Evolutionary conservation across 2,113 vertebrate genomes (phyloP), one percentile per base, ranked within the genome.

Genomic region (Gymnogyps californianus): DNA sequence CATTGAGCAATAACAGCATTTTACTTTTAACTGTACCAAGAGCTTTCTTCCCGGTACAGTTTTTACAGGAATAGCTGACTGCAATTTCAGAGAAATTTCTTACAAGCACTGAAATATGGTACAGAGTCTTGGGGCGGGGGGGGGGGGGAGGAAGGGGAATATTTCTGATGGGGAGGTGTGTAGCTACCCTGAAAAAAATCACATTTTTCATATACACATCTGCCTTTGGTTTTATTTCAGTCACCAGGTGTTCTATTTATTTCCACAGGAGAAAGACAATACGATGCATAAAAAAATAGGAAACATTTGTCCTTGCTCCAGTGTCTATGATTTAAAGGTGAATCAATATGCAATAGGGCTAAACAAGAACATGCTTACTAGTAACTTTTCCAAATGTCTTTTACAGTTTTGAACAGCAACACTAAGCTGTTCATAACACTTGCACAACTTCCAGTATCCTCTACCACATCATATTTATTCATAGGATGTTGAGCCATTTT

Each of bases 401-500:
- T 80, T 91, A 83, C 59, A 90, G 54, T 93, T 96, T 96, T 91
- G 61, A 87, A 74, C 46, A 81, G 76, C 26, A 40, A 76, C 58
- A 66, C 46, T 93, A 93, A 91, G n/a, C 46, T 95, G 83, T 64
- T 92, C 59, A 61, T 79, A 94, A 89, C 52, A 90, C 26, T 83
- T 89, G 46, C 74, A 91, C 19, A 91, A n/a, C 62, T 93, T 83
- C 44, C 81, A 97, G 83, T 95, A 95, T 88, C 83, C 62, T 52
- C 83, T 95, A 81, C 79, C 58, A 84, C 58, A 87, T 94, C 67
- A 74, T 90, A 96, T 96, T 97, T 98, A 97, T 96, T 95, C 89
- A 97, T 74, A 95, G 51, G 49, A 78, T 93, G 38, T 83, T 93
- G 69, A 97, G 64, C 83, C 92, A 89, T 94, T 97, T 96, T 98